Percentiles rank a stretch among this genome's conserved stretches.
phyloP scores from a whole-genome alignment of 2,797 vertebrate genomes.

The Triplophysa bombifrons region DNA sequence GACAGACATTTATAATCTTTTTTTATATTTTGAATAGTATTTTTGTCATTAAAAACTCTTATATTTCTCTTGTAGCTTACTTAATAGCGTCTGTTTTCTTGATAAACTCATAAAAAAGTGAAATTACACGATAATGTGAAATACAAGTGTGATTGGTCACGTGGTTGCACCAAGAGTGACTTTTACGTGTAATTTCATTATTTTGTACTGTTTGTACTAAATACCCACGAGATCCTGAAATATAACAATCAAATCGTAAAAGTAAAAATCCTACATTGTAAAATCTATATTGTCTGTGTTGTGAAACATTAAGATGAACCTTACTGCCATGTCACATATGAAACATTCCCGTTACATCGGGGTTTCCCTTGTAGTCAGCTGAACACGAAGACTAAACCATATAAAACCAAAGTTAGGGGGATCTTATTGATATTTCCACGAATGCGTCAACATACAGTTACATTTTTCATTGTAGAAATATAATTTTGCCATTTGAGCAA shows the following conservation, averaged over 20 bases:
- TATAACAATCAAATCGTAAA: not conserved
- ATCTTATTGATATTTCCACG: not conserved
- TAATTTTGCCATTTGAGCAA: not conserved
- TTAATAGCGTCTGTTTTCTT: too few relatives aligned
- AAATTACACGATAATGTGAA: too few relatives aligned
- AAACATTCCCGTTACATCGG: slow-evolving; percentile 72
- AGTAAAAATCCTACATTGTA: too few relatives aligned
- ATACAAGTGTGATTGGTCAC: too few relatives aligned
- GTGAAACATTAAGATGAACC: not conserved
- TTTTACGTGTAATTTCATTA: not conserved
- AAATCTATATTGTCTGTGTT: not conserved
- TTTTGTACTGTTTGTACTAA: not conserved
- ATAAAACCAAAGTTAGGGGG: not conserved
- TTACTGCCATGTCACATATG: slow-evolving; percentile 47
- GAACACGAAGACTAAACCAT: slow-evolving; percentile 67
- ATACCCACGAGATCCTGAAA: not conserved
- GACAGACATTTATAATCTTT: not conserved
- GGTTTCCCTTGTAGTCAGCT: slow-evolving; percentile 75
- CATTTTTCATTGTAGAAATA: not conserved
- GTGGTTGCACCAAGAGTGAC: not conserved
- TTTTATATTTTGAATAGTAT: not conserved
- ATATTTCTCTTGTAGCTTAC: too few relatives aligned
- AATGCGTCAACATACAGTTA: not conserved
- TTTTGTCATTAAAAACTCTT: not conserved
- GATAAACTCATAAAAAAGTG: too few relatives aligned